Conservation (phyloP, 2,113 vertebrate genomes). For the Rhinopomastus cyanomelas region DNA sequence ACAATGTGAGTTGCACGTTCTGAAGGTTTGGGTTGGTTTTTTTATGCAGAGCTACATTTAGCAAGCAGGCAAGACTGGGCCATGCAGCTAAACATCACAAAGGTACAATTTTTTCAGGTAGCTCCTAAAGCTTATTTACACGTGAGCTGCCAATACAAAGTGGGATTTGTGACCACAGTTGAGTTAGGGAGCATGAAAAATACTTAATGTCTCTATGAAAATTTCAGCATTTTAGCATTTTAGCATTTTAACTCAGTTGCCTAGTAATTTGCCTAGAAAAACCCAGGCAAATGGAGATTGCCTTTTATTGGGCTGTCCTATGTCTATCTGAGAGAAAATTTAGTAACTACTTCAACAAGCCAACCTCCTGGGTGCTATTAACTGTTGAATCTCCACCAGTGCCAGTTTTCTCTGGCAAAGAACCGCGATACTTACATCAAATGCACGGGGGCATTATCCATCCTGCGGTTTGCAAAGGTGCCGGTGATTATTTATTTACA, state of each 20-base stretch:
- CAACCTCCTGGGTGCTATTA: background rate
- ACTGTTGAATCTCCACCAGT: background rate
- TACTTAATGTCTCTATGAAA: constrained; percentile 60
- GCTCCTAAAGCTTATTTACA: constrained; percentile 40
- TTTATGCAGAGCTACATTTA: background rate
- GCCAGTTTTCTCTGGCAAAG: background rate
- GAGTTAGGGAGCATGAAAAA: constrained; percentile 52
- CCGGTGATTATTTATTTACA: background rate
- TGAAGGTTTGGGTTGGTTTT: background rate
- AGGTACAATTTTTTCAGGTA: constrained; percentile 28
- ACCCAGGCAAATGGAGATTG: background rate
- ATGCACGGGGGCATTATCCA: background rate
- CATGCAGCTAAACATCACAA: background rate
- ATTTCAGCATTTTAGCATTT: constrained; percentile 58
- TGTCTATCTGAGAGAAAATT: background rate
- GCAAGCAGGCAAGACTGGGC: constrained; percentile 4
- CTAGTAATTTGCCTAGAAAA: no score
- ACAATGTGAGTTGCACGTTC: background rate
- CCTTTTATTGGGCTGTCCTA: background rate
- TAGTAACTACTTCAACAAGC: background rate
- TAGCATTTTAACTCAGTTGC: constrained; percentile 38
- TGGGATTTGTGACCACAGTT: constrained; percentile 55
- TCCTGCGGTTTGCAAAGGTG: background rate
- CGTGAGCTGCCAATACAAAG: constrained; percentile 52
- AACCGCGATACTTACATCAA: background rate